phyloP scores from a whole-genome alignment of 2,888 invertebrate species.

The Unio pictorum region DNA sequence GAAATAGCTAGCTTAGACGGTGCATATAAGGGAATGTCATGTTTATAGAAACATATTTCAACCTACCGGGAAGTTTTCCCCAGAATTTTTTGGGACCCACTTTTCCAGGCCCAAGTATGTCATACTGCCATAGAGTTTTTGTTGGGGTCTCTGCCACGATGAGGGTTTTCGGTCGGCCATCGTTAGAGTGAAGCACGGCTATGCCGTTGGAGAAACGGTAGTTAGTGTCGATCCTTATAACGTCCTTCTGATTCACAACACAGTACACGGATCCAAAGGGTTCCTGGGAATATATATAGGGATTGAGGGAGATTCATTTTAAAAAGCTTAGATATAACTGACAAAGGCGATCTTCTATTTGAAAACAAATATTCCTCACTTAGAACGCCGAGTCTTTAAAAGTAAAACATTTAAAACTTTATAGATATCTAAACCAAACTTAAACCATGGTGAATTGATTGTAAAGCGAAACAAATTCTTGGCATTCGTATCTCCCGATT shows the following conservation, averaged over 20 bases:
- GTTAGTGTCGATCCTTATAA: constrained; percentile 56
- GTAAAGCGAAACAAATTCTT: too few species aligned
- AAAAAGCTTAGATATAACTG: too few species aligned
- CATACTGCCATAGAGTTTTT: constrained; percentile 61
- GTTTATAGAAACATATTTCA: background rate
- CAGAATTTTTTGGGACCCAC: constrained; percentile 51
- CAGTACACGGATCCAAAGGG: constrained; percentile 68
- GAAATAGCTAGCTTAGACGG: too few species aligned
- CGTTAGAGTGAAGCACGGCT: constrained; percentile 53
- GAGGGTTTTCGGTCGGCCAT: constrained; percentile 50
- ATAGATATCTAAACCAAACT: too few species aligned
- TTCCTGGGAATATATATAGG: constrained; percentile 38
- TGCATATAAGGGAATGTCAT: background rate
- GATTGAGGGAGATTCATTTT: background rate
- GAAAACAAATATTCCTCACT: too few species aligned
- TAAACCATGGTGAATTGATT: too few species aligned
- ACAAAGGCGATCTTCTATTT: too few species aligned
- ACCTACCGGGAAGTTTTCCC: constrained; percentile 61
- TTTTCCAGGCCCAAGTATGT: constrained; percentile 55
- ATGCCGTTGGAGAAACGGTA: constrained; percentile 63
- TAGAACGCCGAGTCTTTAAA: too few species aligned
- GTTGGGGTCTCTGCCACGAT: constrained; percentile 67
- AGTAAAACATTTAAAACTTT: too few species aligned
- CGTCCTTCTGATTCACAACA: constrained; percentile 42
- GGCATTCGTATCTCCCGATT: too few species aligned